Evolutionary conservation across 2,797 vertebrate species (phyloP).

Genomic region (Siniperca undulata): DNA sequence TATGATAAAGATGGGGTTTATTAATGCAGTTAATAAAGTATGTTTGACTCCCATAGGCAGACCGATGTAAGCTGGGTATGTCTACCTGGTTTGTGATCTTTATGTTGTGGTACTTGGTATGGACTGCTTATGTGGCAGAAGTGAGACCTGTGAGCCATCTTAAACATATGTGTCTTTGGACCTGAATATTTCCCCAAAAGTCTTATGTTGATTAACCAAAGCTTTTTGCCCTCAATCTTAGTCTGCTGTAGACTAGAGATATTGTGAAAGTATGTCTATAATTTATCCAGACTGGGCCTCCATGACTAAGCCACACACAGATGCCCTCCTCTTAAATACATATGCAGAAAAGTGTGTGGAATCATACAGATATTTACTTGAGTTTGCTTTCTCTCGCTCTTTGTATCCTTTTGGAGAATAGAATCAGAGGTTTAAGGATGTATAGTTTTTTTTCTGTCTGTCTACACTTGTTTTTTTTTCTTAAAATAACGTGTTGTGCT

Average conservation of each 20-base stretch:
- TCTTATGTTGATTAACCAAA: conserved; percentile 75
- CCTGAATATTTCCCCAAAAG: conserved; percentile 59
- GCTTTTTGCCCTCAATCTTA: conserved; percentile 57
- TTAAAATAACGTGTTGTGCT: conserved; percentile 75
- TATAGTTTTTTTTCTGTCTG: conserved; percentile 64
- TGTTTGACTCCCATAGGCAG: conserved; percentile 55
- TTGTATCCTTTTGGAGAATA: conserved; percentile 74
- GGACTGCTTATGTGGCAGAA: conserved; percentile 52
- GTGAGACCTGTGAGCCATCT: conserved; percentile 62
- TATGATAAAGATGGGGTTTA: conserved; percentile 53
- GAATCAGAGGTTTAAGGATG: conserved; percentile 78
- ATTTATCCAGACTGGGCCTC: conserved; percentile 68
- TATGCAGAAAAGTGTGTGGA: conserved; percentile 78
- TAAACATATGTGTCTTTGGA: conserved; percentile 60
- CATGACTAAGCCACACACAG: conserved; percentile 68
- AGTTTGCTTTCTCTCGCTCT: conserved; percentile 78
- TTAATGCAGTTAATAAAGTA: too few relatives aligned
- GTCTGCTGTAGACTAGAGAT: conserved; percentile 50
- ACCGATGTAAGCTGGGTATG: conserved; percentile 51
- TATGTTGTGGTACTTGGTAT: conserved; percentile 63
- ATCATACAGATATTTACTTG: conserved; percentile 81
- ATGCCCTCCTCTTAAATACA: conserved; percentile 73
- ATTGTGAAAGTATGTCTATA: conserved; percentile 58
- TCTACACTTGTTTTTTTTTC: conserved; percentile 63
- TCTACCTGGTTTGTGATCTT: conserved; percentile 57